A percentile compares a stretch with the other conserved stretches of the same genome.
Conservation (phyloP, 1,140 invertebrate genomes). For the Apis florea region DNA sequence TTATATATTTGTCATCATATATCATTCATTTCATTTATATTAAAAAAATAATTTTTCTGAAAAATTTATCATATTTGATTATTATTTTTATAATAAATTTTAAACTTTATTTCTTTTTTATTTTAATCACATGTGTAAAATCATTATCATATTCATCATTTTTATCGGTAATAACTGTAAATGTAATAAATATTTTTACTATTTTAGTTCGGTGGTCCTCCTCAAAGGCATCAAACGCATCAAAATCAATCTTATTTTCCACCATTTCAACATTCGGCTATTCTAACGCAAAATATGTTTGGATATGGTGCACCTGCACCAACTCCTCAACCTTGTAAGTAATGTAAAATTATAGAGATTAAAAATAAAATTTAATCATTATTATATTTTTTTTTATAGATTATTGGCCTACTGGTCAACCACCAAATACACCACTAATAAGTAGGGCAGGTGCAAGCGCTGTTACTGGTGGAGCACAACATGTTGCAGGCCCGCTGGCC, state of each 20-base stretch:
- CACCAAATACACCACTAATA: slow-evolving; percentile 63
- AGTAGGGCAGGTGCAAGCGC: slow-evolving; percentile 68
- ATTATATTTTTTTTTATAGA: slow-evolving; percentile 32
- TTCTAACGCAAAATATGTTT: slow-evolving; percentile 64
- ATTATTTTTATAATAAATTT: background rate
- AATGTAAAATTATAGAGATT: background rate
- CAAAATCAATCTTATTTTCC: slow-evolving; percentile 68
- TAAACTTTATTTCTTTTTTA: background rate
- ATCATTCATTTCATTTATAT: slow-evolving; percentile 12
- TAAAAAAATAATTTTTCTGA: background rate
- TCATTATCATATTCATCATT: background rate
- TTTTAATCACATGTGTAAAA: background rate
- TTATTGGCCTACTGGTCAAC: slow-evolving; percentile 43
- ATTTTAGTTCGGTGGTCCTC: slow-evolving; percentile 70
- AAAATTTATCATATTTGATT: background rate
- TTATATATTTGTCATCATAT: slow-evolving; percentile 37
- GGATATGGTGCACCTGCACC: slow-evolving; percentile 58
- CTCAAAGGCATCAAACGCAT: slow-evolving; percentile 72
- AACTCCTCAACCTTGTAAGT: slow-evolving; percentile 70
- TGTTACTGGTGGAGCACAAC: slow-evolving; percentile 71
- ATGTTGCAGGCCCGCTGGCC: slow-evolving; percentile 71
- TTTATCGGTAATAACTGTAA: slow-evolving; percentile 19
- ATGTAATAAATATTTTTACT: slow-evolving; percentile 30
- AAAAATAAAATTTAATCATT: background rate
- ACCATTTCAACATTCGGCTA: slow-evolving; percentile 57